Conservation (phyloP, 2,113 vertebrate genomes). For the Bagarius yarrelli region DNA sequence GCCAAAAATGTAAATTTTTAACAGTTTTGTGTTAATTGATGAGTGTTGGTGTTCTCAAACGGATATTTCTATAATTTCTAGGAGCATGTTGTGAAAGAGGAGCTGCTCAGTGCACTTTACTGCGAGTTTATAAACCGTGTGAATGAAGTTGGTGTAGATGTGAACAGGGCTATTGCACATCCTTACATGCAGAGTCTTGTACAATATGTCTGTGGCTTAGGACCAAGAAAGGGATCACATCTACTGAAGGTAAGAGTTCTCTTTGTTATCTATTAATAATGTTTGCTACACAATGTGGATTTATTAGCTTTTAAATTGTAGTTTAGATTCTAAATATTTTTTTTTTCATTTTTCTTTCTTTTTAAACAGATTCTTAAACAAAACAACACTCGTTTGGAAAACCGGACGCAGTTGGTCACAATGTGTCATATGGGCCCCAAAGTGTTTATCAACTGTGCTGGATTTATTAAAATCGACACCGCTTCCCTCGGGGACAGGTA, state of each 20-base stretch:
- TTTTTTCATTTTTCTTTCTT: background rate
- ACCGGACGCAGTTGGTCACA: slow-evolving; percentile 95
- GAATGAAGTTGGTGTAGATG: slow-evolving; percentile 97
- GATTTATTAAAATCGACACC: slow-evolving; percentile 98
- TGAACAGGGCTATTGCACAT: slow-evolving; percentile 92
- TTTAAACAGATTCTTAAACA: slow-evolving; percentile 88
- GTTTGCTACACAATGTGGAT: background rate
- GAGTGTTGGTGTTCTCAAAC: background rate
- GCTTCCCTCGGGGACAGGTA: slow-evolving; percentile 95
- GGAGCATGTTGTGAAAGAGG: slow-evolving; percentile 97
- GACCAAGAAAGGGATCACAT: slow-evolving; percentile 92
- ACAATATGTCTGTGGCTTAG: slow-evolving; percentile 93
- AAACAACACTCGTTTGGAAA: slow-evolving; percentile 96
- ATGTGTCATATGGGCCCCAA: slow-evolving; percentile 99
- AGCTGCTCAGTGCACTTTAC: slow-evolving; percentile 87
- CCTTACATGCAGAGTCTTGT: slow-evolving; percentile 94
- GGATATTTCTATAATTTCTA: slow-evolving; percentile 52
- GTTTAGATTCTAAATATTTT: background rate
- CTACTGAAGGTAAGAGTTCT: slow-evolving; percentile 83
- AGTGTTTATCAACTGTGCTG: slow-evolving; percentile 98
- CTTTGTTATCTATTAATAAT: background rate
- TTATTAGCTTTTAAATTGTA: background rate
- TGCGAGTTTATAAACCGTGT: slow-evolving; percentile 98
- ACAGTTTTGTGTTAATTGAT: too few species aligned
- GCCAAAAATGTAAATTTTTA: too few species aligned